Evolutionary conservation across 2,888 invertebrate species (phyloP).

Genomic region (Tubiluchus corallicola): DNA sequence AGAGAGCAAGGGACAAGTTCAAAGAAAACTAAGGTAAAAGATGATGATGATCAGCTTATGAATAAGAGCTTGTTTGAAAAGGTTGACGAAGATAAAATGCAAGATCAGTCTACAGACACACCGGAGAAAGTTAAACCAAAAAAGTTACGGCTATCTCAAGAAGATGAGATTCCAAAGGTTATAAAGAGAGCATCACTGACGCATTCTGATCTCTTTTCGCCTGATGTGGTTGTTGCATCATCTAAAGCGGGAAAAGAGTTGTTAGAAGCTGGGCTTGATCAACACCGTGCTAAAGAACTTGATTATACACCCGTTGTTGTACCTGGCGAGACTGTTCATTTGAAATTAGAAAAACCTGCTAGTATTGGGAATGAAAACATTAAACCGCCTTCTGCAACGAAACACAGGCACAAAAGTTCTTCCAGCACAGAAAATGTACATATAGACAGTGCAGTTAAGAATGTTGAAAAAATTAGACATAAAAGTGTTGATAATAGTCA

Average conservation of each 20-base stretch:
- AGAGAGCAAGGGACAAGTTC: background rate
- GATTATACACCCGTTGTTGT: background rate
- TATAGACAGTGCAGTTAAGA: too few relatives aligned
- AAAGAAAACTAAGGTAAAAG: too few relatives aligned
- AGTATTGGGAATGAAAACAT: background rate
- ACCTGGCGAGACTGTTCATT: too few relatives aligned
- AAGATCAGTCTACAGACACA: background rate
- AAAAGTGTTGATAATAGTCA: background rate
- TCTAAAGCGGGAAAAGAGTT: background rate
- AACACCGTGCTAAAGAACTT: background rate
- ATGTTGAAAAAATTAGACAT: too few relatives aligned
- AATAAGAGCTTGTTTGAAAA: too few relatives aligned
- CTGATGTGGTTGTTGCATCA: background rate
- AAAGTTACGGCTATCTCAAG: background rate
- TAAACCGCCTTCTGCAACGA: background rate
- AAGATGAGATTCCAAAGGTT: background rate
- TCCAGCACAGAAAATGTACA: too few relatives aligned
- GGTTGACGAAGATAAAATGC: background rate
- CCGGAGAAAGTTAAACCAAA: too few relatives aligned
- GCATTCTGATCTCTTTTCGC: background rate
- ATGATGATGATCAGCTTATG: too few relatives aligned
- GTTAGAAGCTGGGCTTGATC: background rate
- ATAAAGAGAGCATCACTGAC: background rate
- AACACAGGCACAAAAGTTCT: background rate
- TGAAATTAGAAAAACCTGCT: background rate